These are phyloP conservation scores for Callithrix jacchus DNA, from an alignment of 2,113 vertebrate genomes.

Conservation along the genomic window DNA sequence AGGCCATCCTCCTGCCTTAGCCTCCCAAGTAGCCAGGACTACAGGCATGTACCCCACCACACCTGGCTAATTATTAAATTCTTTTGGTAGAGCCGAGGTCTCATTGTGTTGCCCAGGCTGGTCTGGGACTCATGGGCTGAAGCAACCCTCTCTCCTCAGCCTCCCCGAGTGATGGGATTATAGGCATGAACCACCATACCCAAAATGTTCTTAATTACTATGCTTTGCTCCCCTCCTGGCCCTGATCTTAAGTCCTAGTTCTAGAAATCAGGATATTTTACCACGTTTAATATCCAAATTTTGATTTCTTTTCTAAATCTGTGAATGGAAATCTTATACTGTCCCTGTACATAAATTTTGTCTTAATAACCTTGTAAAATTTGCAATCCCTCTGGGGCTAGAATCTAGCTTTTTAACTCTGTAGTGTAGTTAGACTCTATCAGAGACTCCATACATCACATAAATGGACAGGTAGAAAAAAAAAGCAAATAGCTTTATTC, in stretches of 20 bases:
- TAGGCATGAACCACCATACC: no score
- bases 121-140: no score
- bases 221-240: neutral
- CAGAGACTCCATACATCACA: neutral
- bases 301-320: neutral
- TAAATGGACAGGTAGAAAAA: neutral
- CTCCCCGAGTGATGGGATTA: no score
- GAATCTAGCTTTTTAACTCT: neutral
- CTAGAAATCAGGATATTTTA: neutral
- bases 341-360: neutral
- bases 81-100: no score
- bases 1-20: no score
- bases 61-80: no score
- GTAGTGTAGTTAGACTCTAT: neutral
- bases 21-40: no score
- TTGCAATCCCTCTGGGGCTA: neutral
- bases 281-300: neutral
- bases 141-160: no score
- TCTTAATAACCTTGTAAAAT: neutral
- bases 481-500: neutral
- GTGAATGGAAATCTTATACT: neutral
- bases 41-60: no score
- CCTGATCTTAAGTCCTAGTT: neutral
- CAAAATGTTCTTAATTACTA: neutral
- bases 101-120: no score